Conservation (phyloP, 2,797 vertebrate genomes). For the Margarornis squamiger region DNA sequence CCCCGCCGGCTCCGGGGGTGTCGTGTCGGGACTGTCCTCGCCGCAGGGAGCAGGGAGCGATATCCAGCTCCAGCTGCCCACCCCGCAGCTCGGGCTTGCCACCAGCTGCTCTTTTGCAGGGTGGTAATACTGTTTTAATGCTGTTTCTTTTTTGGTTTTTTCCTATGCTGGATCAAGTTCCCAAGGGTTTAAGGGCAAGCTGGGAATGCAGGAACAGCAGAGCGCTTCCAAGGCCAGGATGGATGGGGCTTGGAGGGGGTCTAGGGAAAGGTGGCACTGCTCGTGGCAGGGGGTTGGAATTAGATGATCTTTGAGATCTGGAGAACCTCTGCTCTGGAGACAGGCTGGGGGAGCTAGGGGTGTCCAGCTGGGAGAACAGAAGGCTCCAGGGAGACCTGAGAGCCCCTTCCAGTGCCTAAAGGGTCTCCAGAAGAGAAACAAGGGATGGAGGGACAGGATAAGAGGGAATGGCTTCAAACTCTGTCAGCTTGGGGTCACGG, state of each 20-base stretch:
- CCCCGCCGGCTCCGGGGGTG: fast-evolving
- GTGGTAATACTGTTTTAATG: neutral
- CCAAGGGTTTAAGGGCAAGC: neutral
- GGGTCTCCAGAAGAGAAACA: neutral
- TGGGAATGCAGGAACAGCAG: fast-evolving
- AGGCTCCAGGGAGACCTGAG: neutral
- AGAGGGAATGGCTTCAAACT: neutral
- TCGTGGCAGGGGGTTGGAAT: neutral
- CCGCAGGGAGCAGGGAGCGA: neutral
- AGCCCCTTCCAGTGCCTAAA: neutral
- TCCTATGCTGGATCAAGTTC: neutral
- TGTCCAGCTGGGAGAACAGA: neutral
- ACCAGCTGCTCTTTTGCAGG: neutral
- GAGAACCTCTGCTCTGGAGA: neutral
- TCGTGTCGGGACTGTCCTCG: neutral
- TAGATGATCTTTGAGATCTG: neutral
- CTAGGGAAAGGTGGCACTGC: neutral
- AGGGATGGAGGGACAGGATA: neutral
- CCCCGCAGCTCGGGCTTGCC: neutral
- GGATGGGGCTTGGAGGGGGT: neutral
- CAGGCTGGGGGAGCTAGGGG: neutral
- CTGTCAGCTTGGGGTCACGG: neutral
- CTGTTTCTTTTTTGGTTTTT: neutral
- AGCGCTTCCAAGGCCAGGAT: neutral
- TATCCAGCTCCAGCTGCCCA: neutral